These are phyloP conservation scores for Choreutis nemorana DNA, from an alignment of 2,888 invertebrate species.

Conservation along the genomic window DNA sequence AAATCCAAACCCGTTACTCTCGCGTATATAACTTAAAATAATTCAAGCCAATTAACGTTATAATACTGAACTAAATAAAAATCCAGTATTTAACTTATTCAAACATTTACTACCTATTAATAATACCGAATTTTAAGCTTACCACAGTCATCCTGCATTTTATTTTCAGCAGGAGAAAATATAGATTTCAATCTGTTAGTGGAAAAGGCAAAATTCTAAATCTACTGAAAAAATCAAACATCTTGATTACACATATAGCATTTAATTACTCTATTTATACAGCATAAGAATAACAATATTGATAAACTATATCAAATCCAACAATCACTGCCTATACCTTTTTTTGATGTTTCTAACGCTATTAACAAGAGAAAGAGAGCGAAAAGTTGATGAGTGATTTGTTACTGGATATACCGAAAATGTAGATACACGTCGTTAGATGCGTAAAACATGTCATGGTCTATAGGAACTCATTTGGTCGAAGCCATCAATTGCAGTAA, in stretches of 20 bases:
- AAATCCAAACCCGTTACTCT: too few species aligned
- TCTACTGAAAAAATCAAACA: conserved; percentile 58
- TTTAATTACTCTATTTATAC: conserved; percentile 67
- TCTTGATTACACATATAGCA: conserved; percentile 61
- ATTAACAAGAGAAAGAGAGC: conserved; percentile 56
- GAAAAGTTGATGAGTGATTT: conserved; percentile 49
- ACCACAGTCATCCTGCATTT: conserved; percentile 42
- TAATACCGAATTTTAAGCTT: too few species aligned
- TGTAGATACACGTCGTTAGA: conserved; percentile 30
- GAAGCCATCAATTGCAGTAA: conserved; percentile 9
- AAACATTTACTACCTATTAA: too few species aligned
- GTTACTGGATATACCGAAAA: conserved; percentile 29
- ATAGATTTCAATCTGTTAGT: conserved; percentile 33
- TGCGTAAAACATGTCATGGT: conserved; percentile 24
- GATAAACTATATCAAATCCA: conserved; percentile 68
- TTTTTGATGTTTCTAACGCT: conserved; percentile 57
- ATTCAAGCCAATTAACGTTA: too few species aligned
- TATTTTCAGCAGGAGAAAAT: too few species aligned
- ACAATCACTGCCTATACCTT: conserved; percentile 63
- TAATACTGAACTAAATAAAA: too few species aligned
- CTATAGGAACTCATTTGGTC: conserved; percentile 38
- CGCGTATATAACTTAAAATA: too few species aligned
- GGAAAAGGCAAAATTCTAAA: conserved; percentile 18
- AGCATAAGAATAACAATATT: conserved; percentile 66
- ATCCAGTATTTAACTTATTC: too few species aligned